phyloP scores from a whole-genome alignment of 2,113 vertebrate genomes.

The Hippopotamus amphibius region DNA sequence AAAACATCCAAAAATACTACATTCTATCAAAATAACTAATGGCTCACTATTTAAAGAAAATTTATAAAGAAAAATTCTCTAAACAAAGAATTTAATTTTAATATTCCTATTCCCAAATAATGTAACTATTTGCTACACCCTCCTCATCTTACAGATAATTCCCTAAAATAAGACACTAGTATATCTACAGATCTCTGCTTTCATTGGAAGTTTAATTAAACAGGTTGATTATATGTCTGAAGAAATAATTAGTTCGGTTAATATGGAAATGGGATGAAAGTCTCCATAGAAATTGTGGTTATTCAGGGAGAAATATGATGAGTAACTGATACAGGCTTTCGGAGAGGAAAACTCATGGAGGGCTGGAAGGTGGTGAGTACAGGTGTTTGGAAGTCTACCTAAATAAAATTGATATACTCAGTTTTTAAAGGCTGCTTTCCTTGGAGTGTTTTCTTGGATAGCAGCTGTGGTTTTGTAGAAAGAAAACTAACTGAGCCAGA shows the following conservation, averaged over 20 bases:
- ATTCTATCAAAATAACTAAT: background rate
- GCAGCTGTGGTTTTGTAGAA: background rate
- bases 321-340: background rate
- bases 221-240: background rate
- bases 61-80: background rate
- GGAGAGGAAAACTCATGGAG: background rate
- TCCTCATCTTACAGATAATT: background rate
- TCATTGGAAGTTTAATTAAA: background rate
- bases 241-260: slow-evolving; percentile 20
- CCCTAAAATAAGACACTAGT: background rate
- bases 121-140: background rate
- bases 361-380: background rate
- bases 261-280: background rate
- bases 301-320: background rate
- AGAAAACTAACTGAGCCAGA: background rate
- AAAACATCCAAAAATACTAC: background rate
- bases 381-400: background rate
- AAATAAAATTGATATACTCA: background rate
- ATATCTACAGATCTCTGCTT: background rate
- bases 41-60: background rate
- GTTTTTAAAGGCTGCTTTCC: background rate
- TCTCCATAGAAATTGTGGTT: background rate
- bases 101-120: background rate
- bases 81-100: background rate
- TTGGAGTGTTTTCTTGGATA: background rate